Evolutionary conservation across 2,888 invertebrate species (phyloP), one percentile per base, ranked within the genome.

Genomic region (Balanococcus diminutus): DNA sequence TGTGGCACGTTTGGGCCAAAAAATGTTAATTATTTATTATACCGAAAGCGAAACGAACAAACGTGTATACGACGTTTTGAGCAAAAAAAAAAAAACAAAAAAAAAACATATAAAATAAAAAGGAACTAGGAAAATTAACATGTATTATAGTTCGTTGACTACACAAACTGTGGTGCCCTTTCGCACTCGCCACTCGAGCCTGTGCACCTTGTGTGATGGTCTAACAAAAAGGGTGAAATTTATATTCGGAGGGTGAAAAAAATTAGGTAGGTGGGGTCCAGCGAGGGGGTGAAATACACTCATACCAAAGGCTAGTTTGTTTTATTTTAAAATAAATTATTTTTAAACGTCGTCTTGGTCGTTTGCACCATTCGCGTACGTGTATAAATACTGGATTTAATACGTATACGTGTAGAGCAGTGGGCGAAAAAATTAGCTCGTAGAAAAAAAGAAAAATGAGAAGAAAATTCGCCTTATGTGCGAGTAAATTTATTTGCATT

Each of bases 141-240:
- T 61, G 61, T 61, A 61, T 61, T 61, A 61, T 61, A 46, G 61
- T 25, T 61, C 61, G 61, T 61, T 61, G 61, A 61, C 61, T 61
- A 61, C 61, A 61, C 61, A 61, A 61, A 61, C 61, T 22, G 56
- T 56, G 19, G 61, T 61, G 11, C 11, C 61, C 61, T 61, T 61
- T 61, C 11, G 39, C 5, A 1, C 5, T 51, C n/a, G 4, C 51
- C n/a, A n/a, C n/a, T n/a, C n/a, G n/a, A n/a, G n/a, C 51, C 3
- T 51, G 19, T 19, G 11, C 61, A 25, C 9, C 25, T 25, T 25
- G 22, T 61, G 22, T 61, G 61, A 61, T 25, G 14, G 61, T 25
- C 61, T 61, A 61, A 61, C 61, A 39, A 61, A 61, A 61, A 61
- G 22, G 22, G 61, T 61, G 61, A 5, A 61, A 61, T 61, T 61